Conservation (phyloP, 2,797 vertebrate genomes). For the Ctenosaura bakeri region DNA sequence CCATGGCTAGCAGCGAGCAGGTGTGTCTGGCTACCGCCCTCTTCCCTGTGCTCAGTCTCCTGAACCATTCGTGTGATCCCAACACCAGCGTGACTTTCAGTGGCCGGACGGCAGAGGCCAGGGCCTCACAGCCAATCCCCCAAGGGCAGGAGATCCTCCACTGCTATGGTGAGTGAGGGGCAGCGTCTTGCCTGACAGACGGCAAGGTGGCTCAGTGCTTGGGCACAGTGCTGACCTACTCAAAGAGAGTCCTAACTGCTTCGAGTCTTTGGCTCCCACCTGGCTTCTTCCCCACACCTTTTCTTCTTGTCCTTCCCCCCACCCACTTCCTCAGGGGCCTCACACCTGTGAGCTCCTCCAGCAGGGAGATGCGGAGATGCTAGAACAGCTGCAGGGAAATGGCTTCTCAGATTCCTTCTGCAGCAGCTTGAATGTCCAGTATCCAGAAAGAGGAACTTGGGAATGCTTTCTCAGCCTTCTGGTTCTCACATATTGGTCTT, state of each 20-base stretch:
- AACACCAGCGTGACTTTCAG: constrained; percentile 91
- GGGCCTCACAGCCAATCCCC: constrained; percentile 83
- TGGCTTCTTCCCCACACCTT: not conserved
- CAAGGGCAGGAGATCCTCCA: constrained; percentile 91
- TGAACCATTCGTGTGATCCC: constrained; percentile 95
- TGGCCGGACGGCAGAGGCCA: constrained; percentile 81
- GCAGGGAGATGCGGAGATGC: not conserved
- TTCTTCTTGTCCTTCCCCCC: not conserved
- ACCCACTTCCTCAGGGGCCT: too few relatives aligned
- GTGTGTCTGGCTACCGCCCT: constrained; percentile 90
- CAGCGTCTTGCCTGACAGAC: too few relatives aligned
- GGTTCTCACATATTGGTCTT: not conserved
- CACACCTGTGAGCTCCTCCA: not conserved
- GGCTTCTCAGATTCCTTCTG: not conserved
- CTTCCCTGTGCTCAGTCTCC: constrained; percentile 91
- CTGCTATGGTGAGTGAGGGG: constrained; percentile 89
- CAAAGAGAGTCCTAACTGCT: too few relatives aligned
- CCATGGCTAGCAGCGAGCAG: constrained; percentile 82
- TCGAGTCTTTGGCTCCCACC: not conserved
- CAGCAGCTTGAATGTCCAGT: not conserved
- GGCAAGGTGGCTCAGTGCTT: not conserved
- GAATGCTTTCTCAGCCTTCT: not conserved
- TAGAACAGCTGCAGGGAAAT: not conserved
- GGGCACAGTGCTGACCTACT: not conserved
- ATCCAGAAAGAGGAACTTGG: not conserved